Evolutionary conservation across 2,113 vertebrate species (phyloP).

Genomic region (Cyanocitta stelleri): DNA sequence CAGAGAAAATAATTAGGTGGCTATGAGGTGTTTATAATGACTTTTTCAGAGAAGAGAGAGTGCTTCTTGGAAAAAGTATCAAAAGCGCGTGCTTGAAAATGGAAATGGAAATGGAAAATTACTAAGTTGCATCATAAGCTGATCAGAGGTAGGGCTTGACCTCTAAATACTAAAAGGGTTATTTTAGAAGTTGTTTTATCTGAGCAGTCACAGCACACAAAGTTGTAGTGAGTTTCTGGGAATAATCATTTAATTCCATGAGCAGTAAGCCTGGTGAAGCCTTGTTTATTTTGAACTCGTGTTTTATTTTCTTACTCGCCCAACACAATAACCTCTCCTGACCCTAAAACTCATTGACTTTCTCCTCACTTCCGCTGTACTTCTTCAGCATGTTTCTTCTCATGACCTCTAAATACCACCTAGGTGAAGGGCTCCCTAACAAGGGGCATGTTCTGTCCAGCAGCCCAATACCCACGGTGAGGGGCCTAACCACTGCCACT

Average conservation of each 20-base stretch:
- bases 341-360: background rate
- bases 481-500: background rate
- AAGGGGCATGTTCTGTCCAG: background rate
- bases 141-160: background rate
- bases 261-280: background rate
- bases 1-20: background rate
- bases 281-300: background rate
- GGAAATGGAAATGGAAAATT: background rate
- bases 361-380: background rate
- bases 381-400: background rate
- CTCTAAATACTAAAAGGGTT: background rate
- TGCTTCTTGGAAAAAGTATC: background rate
- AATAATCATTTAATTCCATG: background rate
- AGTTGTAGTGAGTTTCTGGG: background rate
- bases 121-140: background rate
- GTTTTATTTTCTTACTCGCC: background rate
- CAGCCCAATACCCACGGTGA: rapidly evolving
- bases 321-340: background rate
- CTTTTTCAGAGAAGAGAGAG: background rate
- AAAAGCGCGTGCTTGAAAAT: background rate
- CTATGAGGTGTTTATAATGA: background rate
- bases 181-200: background rate
- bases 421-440: background rate
- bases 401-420: background rate
- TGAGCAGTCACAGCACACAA: background rate